phyloP scores from a whole-genome alignment of 1,140 invertebrate species.

The Megathymus violae region DNA sequence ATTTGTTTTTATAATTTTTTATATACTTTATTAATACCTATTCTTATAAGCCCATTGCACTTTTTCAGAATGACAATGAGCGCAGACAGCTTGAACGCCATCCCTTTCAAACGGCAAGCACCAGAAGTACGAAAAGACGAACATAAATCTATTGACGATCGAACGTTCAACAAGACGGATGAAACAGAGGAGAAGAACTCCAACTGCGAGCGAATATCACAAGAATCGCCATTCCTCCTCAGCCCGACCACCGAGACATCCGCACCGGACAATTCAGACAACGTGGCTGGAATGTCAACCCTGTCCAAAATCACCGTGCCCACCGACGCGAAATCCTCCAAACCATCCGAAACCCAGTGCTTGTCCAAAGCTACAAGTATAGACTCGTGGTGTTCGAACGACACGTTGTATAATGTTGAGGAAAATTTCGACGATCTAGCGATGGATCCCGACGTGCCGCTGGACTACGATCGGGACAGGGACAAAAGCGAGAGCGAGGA shows the following conservation, averaged over 20 bases:
- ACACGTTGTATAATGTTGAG: conserved; percentile 85
- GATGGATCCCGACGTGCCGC: conserved; percentile 69
- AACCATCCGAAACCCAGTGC: conserved; percentile 75
- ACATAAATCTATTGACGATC: conserved; percentile 58
- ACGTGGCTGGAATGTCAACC: conserved; percentile 67
- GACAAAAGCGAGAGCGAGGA: conserved; percentile 69
- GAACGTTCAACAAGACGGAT: conserved; percentile 63
- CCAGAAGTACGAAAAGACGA: conserved; percentile 40
- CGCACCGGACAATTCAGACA: conserved; percentile 62
- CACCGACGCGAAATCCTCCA: conserved; percentile 75
- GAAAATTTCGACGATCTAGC: conserved; percentile 83
- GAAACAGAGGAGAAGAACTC: conserved; percentile 55
- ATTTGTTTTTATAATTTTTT: too few relatives aligned
- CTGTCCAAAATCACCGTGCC: conserved; percentile 73
- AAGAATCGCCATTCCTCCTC: conserved; percentile 72
- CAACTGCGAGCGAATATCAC: conserved; percentile 70
- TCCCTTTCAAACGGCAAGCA: conserved; percentile 48
- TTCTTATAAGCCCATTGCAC: too few relatives aligned
- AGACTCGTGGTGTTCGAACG: conserved; percentile 86
- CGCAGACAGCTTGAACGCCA: conserved; percentile 78
- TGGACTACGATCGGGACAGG: conserved; percentile 56
- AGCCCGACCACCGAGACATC: conserved; percentile 75
- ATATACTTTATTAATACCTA: too few relatives aligned
- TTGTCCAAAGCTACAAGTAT: conserved; percentile 85
- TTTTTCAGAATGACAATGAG: conserved; percentile 76